Base-by-base conservation (phyloP, 2,888 invertebrate genomes). In the Agrotis exclamationis region DNA sequence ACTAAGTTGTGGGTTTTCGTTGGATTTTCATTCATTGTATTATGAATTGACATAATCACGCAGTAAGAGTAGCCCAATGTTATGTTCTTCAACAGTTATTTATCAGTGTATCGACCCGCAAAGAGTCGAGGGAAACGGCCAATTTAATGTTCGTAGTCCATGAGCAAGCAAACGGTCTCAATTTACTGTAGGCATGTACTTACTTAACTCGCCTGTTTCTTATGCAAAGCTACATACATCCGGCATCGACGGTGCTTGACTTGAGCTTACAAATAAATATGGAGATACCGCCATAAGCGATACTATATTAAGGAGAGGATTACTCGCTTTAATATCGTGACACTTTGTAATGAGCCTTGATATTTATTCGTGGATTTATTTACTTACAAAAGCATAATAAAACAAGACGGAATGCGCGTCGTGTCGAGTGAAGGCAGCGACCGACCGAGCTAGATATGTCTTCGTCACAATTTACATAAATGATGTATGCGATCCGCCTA, bases 391-490 rank as follows among this genome's bases (percentile, higher is more conserved):
- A 87, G 88, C 86, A 88, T 88, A 87, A 88, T 88, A 89, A 87
- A 87, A 86, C 85, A 87, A 89, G 90, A 89, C 86, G 94, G 95
- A 95, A 96, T 95, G 95, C 90, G 87, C 88, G 92, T 93, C 94
- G 93, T 94, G 94, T 93, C 91, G 92, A 93, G 93, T 92, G 92
- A 91, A 93, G 93, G 93, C 93, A 92, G 89, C 90, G 88, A 82
- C 82, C 86, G 87, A 88, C 90, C 91, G 91, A 90, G 92, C 92
- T 93, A 94, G 94, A 96, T 96, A 96, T 95, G 95, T 96, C 96
- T 96, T 96, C 96, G 96, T 96, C 96, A 96, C 89, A 94, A 96
- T 96, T 96, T 96, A 96, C 96, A 96, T 96, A 96, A 96, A 96
- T 96, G 96, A 96, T 96, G 89, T 94, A 96, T 96, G 93, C 86